Conservation (phyloP, 2,113 vertebrate genomes). For the Cynocephalus volans region DNA sequence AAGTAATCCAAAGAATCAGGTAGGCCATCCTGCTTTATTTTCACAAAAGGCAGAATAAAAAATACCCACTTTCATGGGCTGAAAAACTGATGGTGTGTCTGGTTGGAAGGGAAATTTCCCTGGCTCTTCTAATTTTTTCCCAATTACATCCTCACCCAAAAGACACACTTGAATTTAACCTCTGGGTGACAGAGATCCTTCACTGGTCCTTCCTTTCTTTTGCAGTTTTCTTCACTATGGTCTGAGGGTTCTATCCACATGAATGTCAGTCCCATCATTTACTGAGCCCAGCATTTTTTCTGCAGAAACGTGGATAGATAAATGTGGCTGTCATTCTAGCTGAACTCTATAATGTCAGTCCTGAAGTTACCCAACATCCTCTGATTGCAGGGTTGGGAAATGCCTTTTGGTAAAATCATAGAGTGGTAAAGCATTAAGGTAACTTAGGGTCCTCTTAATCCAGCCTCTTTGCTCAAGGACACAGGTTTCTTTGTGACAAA, state of each 20-base stretch:
- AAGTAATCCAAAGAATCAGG: not conserved
- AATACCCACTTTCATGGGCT: not conserved
- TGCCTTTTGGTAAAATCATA: conserved; percentile 5
- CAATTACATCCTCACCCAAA: not conserved
- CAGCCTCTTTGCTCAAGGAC: not conserved
- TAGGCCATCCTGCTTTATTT: not conserved
- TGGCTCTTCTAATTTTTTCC: not conserved
- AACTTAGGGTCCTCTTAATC: not conserved
- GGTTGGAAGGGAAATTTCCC: not conserved
- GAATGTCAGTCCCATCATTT: not conserved
- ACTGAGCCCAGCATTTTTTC: not conserved
- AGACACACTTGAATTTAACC: not conserved
- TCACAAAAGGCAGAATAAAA: not conserved
- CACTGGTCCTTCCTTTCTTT: not conserved
- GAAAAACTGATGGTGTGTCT: not conserved
- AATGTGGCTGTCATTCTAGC: not conserved
- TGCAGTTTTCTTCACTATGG: not conserved
- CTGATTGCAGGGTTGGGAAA: not conserved
- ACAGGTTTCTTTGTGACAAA: not conserved
- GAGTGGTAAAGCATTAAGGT: not conserved
- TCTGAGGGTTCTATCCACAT: not conserved
- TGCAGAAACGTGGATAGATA: not conserved
- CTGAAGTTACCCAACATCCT: not conserved
- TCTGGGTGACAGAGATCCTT: not conserved
- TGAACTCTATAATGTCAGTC: not conserved